Base-by-base conservation (phyloP, 2,797 vertebrate genomes). In the Clamator glandarius region DNA sequence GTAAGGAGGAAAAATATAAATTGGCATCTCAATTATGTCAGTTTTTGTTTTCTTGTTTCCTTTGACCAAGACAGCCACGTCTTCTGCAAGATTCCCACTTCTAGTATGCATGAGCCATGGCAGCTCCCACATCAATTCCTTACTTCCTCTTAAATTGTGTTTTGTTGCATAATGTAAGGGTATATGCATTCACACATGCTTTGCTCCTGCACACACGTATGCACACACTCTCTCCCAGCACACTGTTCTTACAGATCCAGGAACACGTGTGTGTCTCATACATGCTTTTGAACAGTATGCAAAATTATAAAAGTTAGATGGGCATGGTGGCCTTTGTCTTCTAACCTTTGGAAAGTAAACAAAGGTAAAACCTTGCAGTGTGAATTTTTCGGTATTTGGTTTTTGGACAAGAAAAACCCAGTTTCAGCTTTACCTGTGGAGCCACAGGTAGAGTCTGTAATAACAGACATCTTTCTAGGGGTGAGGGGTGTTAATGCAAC, bases 181-280 rank as follows among this genome's bases (percentile, higher is more conserved):
- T 78, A 21, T 63, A 36, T 44, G 26, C 23, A 51, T 33, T 59
- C 39, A 39, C 24, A 36, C 6, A 36, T 35, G 16, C 21, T 66
- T 73, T 44, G 42, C 42, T 16, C 42, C 15, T 44, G 42, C 41
- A 28, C 23, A 26, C n/a, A 46, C 35, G 33, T 15, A 35, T 15
- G 17, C 33, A 44, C 28, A n/a, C 21, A 8, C 39, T 39, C 35
- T 44, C 17, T 48, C 24, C 25, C 31, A n/a, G 31, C 20, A 7
- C 26, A 36, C 36, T 0, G 1, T 46, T 61, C 44, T 68, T 52
- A 52, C 33, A 52, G 54, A 19, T n/a, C 20, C 1, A 1, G 64
- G 44, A 28, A 29, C 24, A 51, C 4, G n/a, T 26, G 15, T 6
- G 3, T 36, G 39, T 55, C 48, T 46, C 36, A 16, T 62, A 46